Evolutionary conservation across 2,797 vertebrate species (phyloP).

Genomic region (Chelonia mydas): DNA sequence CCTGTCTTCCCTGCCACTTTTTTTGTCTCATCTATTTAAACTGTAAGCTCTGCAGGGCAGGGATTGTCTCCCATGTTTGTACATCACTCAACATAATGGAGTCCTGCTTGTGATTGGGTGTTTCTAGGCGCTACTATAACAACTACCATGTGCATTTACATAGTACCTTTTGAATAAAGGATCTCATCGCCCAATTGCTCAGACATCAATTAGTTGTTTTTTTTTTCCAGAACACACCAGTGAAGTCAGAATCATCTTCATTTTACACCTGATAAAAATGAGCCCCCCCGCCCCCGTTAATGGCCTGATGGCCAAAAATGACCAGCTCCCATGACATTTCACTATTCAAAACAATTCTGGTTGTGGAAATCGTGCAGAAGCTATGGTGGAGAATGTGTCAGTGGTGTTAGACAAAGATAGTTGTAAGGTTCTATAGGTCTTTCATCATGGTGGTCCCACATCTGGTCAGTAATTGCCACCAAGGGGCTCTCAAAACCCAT

Average conservation of each 20-base stretch:
- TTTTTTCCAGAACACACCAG: neutral
- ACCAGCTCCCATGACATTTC: neutral
- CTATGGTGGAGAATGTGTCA: neutral
- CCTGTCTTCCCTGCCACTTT: too few relatives aligned
- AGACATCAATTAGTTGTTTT: neutral
- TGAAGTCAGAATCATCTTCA: neutral
- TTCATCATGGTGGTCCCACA: neutral
- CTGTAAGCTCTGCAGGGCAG: too few relatives aligned
- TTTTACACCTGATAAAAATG: neutral
- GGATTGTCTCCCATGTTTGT: too few relatives aligned
- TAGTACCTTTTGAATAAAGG: too few relatives aligned
- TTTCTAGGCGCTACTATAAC: too few relatives aligned
- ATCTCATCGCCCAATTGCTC: too few relatives aligned
- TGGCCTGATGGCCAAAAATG: neutral
- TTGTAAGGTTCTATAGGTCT: neutral
- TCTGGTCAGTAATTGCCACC: neutral
- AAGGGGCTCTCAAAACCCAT: neutral
- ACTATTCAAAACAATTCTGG: neutral
- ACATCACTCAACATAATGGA: too few relatives aligned
- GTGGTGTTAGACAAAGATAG: neutral
- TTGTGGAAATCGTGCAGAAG: neutral
- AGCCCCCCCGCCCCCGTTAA: fast-evolving
- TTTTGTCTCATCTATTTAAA: too few relatives aligned
- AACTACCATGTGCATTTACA: too few relatives aligned
- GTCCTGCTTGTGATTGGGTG: too few relatives aligned